A percentile compares a stretch with the other conserved stretches of the same genome.
Evolutionary conservation across 1,140 invertebrate genomes (phyloP).

Genomic region (Drosophila ironensis): DNA sequence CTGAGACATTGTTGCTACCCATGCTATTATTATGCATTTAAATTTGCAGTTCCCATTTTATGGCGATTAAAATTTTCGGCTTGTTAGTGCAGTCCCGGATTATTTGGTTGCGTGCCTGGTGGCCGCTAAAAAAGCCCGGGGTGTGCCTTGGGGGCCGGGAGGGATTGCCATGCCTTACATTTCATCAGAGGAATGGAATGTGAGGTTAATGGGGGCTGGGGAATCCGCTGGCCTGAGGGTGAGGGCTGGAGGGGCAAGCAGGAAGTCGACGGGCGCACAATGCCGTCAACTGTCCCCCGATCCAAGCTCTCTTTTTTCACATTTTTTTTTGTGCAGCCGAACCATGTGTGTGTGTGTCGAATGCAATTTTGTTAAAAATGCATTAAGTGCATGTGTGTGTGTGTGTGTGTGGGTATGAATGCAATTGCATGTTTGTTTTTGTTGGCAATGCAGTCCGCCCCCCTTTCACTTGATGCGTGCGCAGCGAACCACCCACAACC

Average conservation of each 20-base stretch:
- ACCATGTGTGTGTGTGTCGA: constrained; percentile 50
- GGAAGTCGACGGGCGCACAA: constrained; percentile 46
- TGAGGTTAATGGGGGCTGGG: constrained; percentile 31
- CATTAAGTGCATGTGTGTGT: constrained; percentile 67
- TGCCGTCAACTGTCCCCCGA: constrained; percentile 57
- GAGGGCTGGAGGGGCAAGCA: constrained; percentile 4
- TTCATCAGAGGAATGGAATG: constrained; percentile 40
- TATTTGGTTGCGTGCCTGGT: constrained; percentile 46
- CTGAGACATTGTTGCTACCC: background rate
- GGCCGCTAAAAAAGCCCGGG: constrained; percentile 57
- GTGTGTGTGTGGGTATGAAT: constrained; percentile 63
- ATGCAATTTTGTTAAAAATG: constrained; percentile 80
- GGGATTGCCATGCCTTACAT: constrained; percentile 12
- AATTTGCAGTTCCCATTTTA: background rate
- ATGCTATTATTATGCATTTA: background rate
- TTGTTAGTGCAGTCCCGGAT: constrained; percentile 1
- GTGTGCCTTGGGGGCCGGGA: background rate
- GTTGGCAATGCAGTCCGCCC: constrained; percentile 65
- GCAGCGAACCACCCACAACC: constrained; percentile 49
- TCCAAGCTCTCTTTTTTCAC: constrained; percentile 18
- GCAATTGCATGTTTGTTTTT: constrained; percentile 79
- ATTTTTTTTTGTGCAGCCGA: constrained; percentile 13
- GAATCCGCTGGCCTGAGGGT: background rate
- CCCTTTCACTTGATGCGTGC: constrained; percentile 70
- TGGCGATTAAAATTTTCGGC: background rate